Evolutionary conservation across 2,113 vertebrate species (phyloP).

Genomic region (Sakesphorus luctuosus): DNA sequence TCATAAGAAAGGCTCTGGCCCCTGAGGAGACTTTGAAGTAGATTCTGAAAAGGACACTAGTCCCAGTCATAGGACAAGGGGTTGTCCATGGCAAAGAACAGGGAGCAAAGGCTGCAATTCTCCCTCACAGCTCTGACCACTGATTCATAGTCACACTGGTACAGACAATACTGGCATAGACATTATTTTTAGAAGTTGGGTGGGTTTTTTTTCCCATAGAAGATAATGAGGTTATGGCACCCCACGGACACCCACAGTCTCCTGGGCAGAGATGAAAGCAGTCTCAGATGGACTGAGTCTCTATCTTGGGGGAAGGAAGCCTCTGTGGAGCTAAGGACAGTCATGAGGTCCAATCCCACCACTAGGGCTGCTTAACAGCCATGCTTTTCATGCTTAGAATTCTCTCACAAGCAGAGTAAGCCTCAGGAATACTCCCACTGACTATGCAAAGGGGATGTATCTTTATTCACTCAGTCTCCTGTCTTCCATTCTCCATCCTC

Average conservation of each 20-base stretch:
- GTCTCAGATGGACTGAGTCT: neutral
- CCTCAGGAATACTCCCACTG: neutral
- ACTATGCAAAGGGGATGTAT: neutral
- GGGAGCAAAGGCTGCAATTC: slow-evolving; percentile 17
- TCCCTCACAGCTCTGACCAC: neutral
- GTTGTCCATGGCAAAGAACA: neutral
- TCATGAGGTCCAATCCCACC: neutral
- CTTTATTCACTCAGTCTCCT: neutral
- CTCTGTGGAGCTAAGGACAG: neutral
- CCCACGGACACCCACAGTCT: slow-evolving; percentile 1
- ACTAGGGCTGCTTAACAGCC: neutral
- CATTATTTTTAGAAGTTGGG: slow-evolving; percentile 37
- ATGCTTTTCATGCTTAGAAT: neutral
- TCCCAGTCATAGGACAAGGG: neutral
- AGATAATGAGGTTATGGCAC: slow-evolving; percentile 26
- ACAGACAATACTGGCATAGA: slow-evolving; percentile 19
- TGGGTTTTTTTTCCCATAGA: neutral
- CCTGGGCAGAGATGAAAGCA: slow-evolving; percentile 34
- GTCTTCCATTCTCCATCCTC: neutral
- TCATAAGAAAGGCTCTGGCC: neutral
- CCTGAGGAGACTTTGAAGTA: neutral
- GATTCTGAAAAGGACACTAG: neutral
- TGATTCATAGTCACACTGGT: slow-evolving; percentile 55
- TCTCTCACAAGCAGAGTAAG: neutral
- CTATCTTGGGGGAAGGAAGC: slow-evolving; percentile 27